phyloP scores from a whole-genome alignment of 2,888 invertebrate genomes.

The Phrixothrix hirtus region DNA sequence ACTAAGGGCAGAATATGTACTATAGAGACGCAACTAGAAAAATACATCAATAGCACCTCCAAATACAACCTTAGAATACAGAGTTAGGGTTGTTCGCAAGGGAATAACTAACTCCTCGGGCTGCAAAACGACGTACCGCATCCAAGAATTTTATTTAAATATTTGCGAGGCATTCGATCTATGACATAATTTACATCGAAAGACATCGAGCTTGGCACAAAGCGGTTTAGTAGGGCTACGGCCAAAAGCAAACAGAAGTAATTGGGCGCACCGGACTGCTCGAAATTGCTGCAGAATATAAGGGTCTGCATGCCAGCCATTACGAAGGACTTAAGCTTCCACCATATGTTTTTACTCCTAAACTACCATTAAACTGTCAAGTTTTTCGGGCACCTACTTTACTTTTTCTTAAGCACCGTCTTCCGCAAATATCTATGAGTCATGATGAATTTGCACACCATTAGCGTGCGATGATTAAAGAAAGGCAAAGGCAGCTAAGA shows the following conservation, averaged over 20 bases:
- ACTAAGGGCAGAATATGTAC: conserved; percentile 17
- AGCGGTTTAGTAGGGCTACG: conserved; percentile 29
- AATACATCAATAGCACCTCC: conserved; percentile 7
- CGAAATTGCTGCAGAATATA: conserved; percentile 22
- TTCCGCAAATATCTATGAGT: conserved; percentile 37
- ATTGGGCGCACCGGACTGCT: conserved; percentile 36
- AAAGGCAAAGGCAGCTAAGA: conserved; percentile 12
- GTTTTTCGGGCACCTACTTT: conserved; percentile 37
- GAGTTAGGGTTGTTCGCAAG: neutral
- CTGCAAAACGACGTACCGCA: conserved; percentile 14
- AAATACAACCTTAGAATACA: conserved; percentile 27
- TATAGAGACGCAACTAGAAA: conserved; percentile 16
- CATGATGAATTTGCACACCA: conserved; percentile 43
- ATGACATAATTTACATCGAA: conserved; percentile 42
- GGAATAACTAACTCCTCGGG: conserved; percentile 1
- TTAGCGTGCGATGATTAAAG: conserved; percentile 29
- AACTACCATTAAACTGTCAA: conserved; percentile 42
- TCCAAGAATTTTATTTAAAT: conserved; percentile 39
- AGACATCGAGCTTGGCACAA: conserved; percentile 30
- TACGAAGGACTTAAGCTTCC: conserved; percentile 35
- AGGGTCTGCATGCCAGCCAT: conserved; percentile 29
- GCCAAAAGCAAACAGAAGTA: conserved; percentile 39
- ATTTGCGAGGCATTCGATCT: conserved; percentile 43
- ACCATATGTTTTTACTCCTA: conserved; percentile 39
- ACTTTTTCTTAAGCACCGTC: conserved; percentile 29